A percentile compares a stretch with the other conserved stretches of the same genome.
phyloP scores from a whole-genome alignment of 2,888 invertebrate species.

The Allophyes oxyacanthae region DNA sequence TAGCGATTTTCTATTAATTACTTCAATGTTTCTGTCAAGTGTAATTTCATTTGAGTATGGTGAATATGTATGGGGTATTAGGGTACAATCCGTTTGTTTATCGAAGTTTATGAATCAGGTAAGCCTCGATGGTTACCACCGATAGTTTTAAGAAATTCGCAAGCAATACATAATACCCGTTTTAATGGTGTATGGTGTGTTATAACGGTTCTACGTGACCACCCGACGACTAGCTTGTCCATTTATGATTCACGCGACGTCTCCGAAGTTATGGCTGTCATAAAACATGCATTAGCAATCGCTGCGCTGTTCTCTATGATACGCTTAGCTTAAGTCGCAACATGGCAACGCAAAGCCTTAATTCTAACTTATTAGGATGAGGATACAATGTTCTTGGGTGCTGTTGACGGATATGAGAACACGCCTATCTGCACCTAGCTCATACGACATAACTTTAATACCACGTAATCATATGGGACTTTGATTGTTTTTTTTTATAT shows the following conservation, averaged over 20 bases:
- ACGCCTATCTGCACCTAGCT: conserved; percentile 26
- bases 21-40: background rate
- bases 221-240: conserved; percentile 12
- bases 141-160: conserved; percentile 27
- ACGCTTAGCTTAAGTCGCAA: conserved; percentile 51
- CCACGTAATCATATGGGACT: conserved; percentile 1
- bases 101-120: background rate
- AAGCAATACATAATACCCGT: conserved; percentile 13
- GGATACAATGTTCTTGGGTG: conserved; percentile 7
- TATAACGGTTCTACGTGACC: background rate
- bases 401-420: conserved; percentile 1
- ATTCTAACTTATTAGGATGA: conserved; percentile 26
- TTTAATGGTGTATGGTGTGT: conserved; percentile 1
- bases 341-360: conserved; percentile 53
- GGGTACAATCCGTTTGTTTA: background rate
- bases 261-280: conserved; percentile 27
- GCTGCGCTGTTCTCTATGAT: conserved; percentile 32
- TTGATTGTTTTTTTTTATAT: conserved; percentile 20
- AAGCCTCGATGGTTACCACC: conserved; percentile 2
- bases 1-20: background rate
- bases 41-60: background rate
- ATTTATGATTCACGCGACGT: conserved; percentile 46
- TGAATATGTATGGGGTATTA: background rate
- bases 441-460: background rate
- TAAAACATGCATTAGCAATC: conserved; percentile 47